Conservation (phyloP, 2,888 invertebrate genomes). For the Meloe dianella region DNA sequence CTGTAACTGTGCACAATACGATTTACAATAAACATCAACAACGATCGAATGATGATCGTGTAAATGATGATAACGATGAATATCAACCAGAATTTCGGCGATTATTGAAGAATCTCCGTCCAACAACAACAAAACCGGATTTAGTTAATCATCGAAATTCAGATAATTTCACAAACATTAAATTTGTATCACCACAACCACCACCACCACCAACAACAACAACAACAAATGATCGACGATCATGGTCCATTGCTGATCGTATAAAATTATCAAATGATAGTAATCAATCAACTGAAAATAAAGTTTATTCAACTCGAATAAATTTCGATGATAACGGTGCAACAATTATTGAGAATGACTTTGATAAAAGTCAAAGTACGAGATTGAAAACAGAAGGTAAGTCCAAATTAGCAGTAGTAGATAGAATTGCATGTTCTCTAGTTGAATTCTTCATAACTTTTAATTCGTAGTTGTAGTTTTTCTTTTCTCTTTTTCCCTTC, state of each 20-base stretch:
- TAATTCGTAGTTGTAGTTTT: too few relatives aligned
- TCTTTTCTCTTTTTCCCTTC: not conserved
- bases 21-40: slow-evolving; percentile 42
- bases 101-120: slow-evolving; percentile 50
- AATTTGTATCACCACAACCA: too few relatives aligned
- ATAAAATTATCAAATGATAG: slow-evolving; percentile 60
- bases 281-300: slow-evolving; percentile 49
- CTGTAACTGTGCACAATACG: slow-evolving; percentile 56
- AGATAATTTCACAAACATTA: slow-evolving; percentile 41
- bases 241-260: slow-evolving; percentile 62
- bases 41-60: slow-evolving; percentile 13
- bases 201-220: slow-evolving; percentile 32
- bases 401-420: slow-evolving; percentile 41
- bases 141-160: slow-evolving; percentile 38
- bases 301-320: slow-evolving; percentile 67
- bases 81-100: slow-evolving; percentile 54
- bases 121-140: slow-evolving; percentile 46
- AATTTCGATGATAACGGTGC: slow-evolving; percentile 62
- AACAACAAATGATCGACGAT: slow-evolving; percentile 43
- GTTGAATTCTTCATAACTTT: not conserved
- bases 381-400: slow-evolving; percentile 53
- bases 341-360: slow-evolving; percentile 56
- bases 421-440: not conserved
- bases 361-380: slow-evolving; percentile 42
- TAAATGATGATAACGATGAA: slow-evolving; percentile 22